A percentile compares a stretch with the other conserved stretches of the same genome.
These are phyloP conservation scores for Pocota personata DNA, from an alignment of 2,888 invertebrate species.

Conservation along the genomic window DNA sequence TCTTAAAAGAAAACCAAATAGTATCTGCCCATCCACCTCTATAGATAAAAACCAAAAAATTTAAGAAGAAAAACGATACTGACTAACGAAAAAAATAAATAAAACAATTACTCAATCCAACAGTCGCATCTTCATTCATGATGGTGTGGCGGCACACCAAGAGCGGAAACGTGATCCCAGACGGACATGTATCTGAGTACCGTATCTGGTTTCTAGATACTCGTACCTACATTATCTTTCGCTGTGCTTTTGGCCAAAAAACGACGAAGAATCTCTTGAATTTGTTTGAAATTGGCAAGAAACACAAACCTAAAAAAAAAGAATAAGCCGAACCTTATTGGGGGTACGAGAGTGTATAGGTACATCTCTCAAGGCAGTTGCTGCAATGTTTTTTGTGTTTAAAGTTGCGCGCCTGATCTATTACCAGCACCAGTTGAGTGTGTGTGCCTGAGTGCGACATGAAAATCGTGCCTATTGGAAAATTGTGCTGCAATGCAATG, in stretches of 20 bases:
- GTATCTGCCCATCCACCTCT: not conserved
- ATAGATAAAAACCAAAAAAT: not conserved
- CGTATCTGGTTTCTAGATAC: slow-evolving; percentile 63
- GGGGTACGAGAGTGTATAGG: slow-evolving; percentile 17
- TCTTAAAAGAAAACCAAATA: not conserved
- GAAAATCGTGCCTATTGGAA: slow-evolving; percentile 72
- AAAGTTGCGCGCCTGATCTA: slow-evolving; percentile 60
- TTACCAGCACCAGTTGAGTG: slow-evolving; percentile 39
- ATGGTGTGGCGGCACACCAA: slow-evolving; percentile 24
- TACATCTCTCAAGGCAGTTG: slow-evolving; percentile 63
- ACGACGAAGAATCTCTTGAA: slow-evolving; percentile 35
- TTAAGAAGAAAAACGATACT: not conserved
- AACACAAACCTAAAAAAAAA: slow-evolving; percentile 26
- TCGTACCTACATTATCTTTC: slow-evolving; percentile 39
- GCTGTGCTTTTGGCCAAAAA: slow-evolving; percentile 61
- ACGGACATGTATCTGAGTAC: slow-evolving; percentile 54
- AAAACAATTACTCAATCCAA: slow-evolving; percentile 37
- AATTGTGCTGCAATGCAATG: slow-evolving; percentile 54
- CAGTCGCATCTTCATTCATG: slow-evolving; percentile 68
- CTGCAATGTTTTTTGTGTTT: slow-evolving; percentile 16
- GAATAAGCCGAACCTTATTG: slow-evolving; percentile 30
- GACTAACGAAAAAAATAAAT: not conserved
- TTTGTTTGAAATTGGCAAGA: slow-evolving; percentile 55
- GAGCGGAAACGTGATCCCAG: slow-evolving; percentile 67
- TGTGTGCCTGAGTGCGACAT: slow-evolving; percentile 54